phyloP scores from a whole-genome alignment of 92 coral and sea anemone species.

The Anthopleura xanthogrammica region DNA sequence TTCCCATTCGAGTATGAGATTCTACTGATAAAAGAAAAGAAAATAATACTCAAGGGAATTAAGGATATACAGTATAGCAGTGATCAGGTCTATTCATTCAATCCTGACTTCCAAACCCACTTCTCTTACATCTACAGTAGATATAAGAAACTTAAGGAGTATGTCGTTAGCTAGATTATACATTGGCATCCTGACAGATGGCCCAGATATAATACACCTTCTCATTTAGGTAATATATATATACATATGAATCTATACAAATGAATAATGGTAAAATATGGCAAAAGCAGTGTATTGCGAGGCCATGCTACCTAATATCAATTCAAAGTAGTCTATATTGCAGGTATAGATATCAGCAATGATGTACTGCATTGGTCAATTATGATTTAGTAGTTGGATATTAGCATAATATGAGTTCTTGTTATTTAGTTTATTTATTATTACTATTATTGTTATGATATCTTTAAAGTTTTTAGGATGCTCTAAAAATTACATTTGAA shows the following conservation, averaged over 20 bases:
- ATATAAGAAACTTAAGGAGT: too few species aligned
- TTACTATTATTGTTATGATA: neutral
- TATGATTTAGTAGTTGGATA: neutral
- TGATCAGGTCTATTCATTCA: neutral
- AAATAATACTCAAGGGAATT: too few species aligned
- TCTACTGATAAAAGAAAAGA: too few species aligned
- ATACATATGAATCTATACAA: neutral
- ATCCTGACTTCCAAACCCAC: neutral
- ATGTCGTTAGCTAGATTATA: neutral
- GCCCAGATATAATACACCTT: neutral
- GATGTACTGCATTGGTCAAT: neutral
- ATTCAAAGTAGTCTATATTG: neutral
- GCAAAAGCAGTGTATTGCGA: neutral
- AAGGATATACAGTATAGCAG: too few species aligned
- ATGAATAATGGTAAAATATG: neutral
- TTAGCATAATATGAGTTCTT: neutral
- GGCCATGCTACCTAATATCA: neutral
- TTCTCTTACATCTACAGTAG: neutral
- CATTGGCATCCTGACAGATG: neutral
- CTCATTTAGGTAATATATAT: neutral
- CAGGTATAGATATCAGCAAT: neutral
- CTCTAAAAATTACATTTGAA: too few species aligned
- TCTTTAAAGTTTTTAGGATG: too few species aligned
- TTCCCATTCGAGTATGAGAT: too few species aligned
- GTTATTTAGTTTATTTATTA: neutral